These are phyloP conservation scores for Trissolcus basalis DNA, from an alignment of 1,140 invertebrate species.

Conservation along the genomic window DNA sequence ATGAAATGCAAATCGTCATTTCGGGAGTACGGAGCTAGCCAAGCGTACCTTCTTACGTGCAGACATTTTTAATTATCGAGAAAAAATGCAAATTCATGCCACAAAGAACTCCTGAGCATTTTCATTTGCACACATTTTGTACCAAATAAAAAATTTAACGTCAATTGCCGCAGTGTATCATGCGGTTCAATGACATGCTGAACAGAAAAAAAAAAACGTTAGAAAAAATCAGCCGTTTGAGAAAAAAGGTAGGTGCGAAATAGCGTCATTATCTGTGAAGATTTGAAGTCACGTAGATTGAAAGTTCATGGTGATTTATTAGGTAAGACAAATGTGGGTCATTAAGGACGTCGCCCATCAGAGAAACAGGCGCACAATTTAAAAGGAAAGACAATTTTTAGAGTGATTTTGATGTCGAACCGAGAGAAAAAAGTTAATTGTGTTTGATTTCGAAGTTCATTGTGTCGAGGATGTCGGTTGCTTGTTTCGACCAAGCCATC, in stretches of 20 bases:
- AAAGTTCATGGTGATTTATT: slow-evolving; percentile 41
- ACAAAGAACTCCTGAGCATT: slow-evolving; percentile 10
- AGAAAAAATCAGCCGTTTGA: slow-evolving; percentile 1
- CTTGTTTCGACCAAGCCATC: background rate
- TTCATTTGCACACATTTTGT: slow-evolving; percentile 5
- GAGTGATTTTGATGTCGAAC: slow-evolving; percentile 8
- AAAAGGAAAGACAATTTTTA: slow-evolving; percentile 8
- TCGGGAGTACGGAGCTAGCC: slow-evolving; percentile 25
- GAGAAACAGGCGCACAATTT: slow-evolving; percentile 20
- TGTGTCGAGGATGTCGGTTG: slow-evolving; percentile 6
- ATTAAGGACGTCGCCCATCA: slow-evolving; percentile 25
- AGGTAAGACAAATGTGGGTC: slow-evolving; percentile 22
- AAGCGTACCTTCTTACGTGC: slow-evolving; percentile 51
- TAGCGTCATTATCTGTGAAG: slow-evolving; percentile 27
- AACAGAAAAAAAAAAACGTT: background rate
- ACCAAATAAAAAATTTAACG: background rate
- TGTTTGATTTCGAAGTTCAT: slow-evolving; percentile 17
- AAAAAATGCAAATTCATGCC: slow-evolving; percentile 2
- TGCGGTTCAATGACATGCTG: slow-evolving; percentile 12
- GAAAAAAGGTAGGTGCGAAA: background rate
- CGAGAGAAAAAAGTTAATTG: slow-evolving; percentile 20
- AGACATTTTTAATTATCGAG: slow-evolving; percentile 61
- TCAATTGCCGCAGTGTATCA: slow-evolving; percentile 4
- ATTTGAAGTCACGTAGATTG: slow-evolving; percentile 27
- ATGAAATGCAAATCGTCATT: slow-evolving; percentile 33